phyloP scores from a whole-genome alignment of 2,113 vertebrate species.

The Callithrix jacchus region DNA sequence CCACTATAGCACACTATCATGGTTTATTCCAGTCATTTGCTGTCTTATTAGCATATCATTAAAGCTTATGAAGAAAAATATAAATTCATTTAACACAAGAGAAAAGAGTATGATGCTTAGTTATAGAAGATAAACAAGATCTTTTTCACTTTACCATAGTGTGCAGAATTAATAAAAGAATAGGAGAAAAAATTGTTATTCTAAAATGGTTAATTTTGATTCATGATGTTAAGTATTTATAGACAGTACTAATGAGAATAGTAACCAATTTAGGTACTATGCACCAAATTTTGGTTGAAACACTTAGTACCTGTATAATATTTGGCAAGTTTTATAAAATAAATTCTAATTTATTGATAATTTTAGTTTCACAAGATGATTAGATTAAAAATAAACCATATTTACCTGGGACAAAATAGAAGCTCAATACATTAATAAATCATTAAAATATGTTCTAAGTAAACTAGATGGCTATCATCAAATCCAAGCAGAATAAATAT shows the following conservation, averaged over 20 bases:
- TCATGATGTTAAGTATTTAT: constrained; percentile 36
- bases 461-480: neutral
- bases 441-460: constrained; percentile 1
- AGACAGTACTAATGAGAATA: neutral
- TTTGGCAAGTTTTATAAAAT: neutral
- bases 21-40: neutral
- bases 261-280: neutral
- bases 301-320: neutral
- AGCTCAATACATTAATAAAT: neutral
- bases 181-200: neutral
- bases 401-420: neutral
- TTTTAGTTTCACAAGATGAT: neutral
- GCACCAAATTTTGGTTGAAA: neutral
- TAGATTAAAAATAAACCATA: neutral
- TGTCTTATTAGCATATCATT: constrained; percentile 45
- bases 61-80: constrained; percentile 31
- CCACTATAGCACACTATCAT: neutral
- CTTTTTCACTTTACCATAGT: neutral
- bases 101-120: constrained; percentile 6
- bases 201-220: neutral
- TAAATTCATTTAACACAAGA: constrained; percentile 16
- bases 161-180: constrained; percentile 17
- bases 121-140: constrained; percentile 41
- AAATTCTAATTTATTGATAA: neutral
- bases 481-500: neutral